These are phyloP conservation scores for Planiliza haematocheilus DNA, from an alignment of 2,113 vertebrate species.

Conservation along the genomic window DNA sequence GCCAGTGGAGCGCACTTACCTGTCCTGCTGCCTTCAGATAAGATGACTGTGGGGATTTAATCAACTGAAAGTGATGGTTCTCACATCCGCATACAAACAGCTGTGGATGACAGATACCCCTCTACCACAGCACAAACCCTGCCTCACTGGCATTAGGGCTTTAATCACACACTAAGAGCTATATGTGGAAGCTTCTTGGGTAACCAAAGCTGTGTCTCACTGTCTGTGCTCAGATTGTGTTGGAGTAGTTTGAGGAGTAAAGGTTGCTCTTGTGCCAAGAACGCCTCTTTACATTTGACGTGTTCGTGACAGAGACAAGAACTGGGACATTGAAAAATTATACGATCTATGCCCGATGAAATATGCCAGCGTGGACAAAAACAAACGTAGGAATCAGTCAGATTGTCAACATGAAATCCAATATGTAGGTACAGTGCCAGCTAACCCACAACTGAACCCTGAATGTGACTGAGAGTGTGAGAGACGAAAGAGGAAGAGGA, in stretches of 20 bases:
- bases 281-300: too few relatives aligned
- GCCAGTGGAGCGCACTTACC: slow-evolving; percentile 49
- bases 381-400: slow-evolving; percentile 25
- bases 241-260: slow-evolving; percentile 13
- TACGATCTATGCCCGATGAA: slow-evolving; percentile 10
- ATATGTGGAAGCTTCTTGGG: slow-evolving; percentile 45
- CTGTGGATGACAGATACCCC: slow-evolving; percentile 55
- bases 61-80: slow-evolving; percentile 58
- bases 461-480: slow-evolving; percentile 51
- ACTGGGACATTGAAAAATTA: neutral
- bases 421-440: slow-evolving; percentile 51
- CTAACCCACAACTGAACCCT: slow-evolving; percentile 67
- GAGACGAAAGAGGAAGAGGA: slow-evolving; percentile 54
- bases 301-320: too few relatives aligned
- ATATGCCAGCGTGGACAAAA: slow-evolving; percentile 35
- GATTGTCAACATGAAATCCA: slow-evolving; percentile 39
- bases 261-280: slow-evolving; percentile 27
- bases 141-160: slow-evolving; percentile 23
- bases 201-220: slow-evolving; percentile 35
- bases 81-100: slow-evolving; percentile 39
- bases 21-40: slow-evolving; percentile 71
- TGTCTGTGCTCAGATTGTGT: slow-evolving; percentile 26
- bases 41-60: slow-evolving; percentile 65
- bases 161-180: slow-evolving; percentile 39
- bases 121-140: slow-evolving; percentile 3